Percentiles rank a stretch among this genome's conserved stretches.
phyloP scores from a whole-genome alignment of 2,113 vertebrate species.

The Xiphorhynchus elegans region DNA sequence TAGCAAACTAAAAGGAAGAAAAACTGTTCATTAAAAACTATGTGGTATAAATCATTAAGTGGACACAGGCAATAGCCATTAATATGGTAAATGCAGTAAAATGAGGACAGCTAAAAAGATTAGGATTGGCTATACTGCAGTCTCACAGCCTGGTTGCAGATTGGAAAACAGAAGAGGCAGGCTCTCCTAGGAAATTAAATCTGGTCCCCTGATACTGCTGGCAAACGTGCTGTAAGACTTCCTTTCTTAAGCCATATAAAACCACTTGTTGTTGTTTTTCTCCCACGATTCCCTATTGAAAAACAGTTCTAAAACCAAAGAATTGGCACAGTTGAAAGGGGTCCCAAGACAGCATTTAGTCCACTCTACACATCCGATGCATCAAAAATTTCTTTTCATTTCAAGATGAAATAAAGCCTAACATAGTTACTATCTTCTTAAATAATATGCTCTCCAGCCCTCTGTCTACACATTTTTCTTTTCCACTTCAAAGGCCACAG shows the following conservation, averaged over 20 bases:
- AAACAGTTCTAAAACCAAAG: background rate
- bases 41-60: background rate
- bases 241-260: background rate
- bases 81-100: background rate
- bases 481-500: background rate
- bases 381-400: background rate
- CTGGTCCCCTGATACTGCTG: background rate
- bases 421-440: background rate
- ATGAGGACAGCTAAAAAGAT: background rate
- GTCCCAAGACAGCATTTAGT: background rate
- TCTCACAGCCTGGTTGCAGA: background rate
- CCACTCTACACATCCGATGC: background rate
- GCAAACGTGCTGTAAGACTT: background rate
- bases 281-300: fast-evolving
- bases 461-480: background rate
- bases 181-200: background rate
- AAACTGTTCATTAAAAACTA: background rate
- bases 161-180: background rate
- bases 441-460: background rate
- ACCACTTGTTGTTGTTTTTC: background rate
- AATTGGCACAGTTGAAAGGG: background rate
- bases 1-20: background rate
- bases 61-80: background rate
- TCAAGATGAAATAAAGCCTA: background rate
- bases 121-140: background rate